Base-by-base conservation (phyloP, 2,113 vertebrate species). In the Corynorhinus townsendii region DNA sequence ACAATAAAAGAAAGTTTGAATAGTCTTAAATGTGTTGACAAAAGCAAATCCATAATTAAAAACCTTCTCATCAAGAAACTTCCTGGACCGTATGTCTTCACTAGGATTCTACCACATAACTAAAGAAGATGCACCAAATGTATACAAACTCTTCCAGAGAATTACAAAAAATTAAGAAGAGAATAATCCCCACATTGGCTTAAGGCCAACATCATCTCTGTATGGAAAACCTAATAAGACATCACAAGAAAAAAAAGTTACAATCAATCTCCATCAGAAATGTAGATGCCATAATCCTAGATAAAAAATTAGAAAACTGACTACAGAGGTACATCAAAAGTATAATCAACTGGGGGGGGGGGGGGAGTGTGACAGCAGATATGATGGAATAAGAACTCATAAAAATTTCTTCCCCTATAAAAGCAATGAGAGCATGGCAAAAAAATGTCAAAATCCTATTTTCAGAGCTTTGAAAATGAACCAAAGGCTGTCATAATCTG, bases 11-110 rank as follows among this genome's bases (percentile, higher is more conserved):
- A 90, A 54, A 64, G 11, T 72, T 24, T 72, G 28, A 72, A 90
- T 52, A 86, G 40, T 72, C 26, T 82, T 49, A 59, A 71, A 54
- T 56, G 7, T 56, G 26, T 72, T 73, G 73, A 79, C 26, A 49
- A 73, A 86, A 66, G 77, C 45, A 62, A 90, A 94, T 62, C n/a
- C 5, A 80, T 22, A 90, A 33, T 72, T 28, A 52, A 86, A 68
- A 89, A 56, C 14, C 11, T 19, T 35, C 26, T 64, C 66, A 19
- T 62, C 33, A 47, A 77, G 19, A 89, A 77, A 84, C 40, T 90
- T 59, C 40, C 9, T 56, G 59, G 30, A 24, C 28, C 26, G 26
- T n/a, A 40, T 52, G 15, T 35, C 47, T 73, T 94, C 43, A 72
- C 24, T 10, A 91, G 11, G 66, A 80, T 73, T 66, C 47, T 35